Evolutionary conservation across 2,113 vertebrate genomes (phyloP).

Genomic region (Arothron firmamentum): DNA sequence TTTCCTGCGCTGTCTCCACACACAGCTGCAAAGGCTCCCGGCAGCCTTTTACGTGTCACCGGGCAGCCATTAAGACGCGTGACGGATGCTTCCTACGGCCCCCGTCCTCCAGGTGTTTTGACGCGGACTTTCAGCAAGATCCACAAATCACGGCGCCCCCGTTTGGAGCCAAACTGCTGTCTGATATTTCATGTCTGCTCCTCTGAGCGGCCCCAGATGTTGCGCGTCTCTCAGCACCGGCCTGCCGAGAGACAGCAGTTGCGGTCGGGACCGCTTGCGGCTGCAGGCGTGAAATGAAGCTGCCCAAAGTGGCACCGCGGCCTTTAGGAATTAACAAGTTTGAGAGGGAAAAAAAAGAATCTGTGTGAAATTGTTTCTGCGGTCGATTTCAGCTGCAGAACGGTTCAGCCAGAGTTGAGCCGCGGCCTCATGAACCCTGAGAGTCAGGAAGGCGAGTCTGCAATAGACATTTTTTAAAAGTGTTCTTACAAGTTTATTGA

Average conservation of each 20-base stretch:
- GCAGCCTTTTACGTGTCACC: conserved; percentile 7
- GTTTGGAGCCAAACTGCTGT: conserved; percentile 3
- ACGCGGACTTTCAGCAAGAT: conserved; percentile 17
- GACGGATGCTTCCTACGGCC: background rate
- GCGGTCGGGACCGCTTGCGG: background rate
- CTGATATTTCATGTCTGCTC: conserved; percentile 4
- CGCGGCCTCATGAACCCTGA: background rate
- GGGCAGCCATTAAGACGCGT: conserved; percentile 1
- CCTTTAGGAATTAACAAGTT: background rate
- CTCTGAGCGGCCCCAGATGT: conserved; percentile 6
- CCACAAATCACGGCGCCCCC: conserved; percentile 4
- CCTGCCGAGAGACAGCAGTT: conserved; percentile 3
- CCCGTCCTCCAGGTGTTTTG: conserved; percentile 27
- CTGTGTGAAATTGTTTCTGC: background rate
- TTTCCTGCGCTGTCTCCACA: conserved; percentile 25
- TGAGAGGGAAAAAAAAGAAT: background rate
- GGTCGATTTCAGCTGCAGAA: background rate
- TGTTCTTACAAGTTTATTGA: conserved; percentile 54
- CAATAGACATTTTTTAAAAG: background rate
- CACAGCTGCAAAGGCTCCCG: conserved; percentile 37
- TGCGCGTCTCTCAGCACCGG: conserved; percentile 7
- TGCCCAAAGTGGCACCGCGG: background rate
- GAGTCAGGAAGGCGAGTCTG: background rate
- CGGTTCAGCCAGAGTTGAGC: background rate
- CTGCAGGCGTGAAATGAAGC: conserved; percentile 8